phyloP scores from a whole-genome alignment of 1,140 invertebrate species.

The Lysiphlebus fabarum region DNA sequence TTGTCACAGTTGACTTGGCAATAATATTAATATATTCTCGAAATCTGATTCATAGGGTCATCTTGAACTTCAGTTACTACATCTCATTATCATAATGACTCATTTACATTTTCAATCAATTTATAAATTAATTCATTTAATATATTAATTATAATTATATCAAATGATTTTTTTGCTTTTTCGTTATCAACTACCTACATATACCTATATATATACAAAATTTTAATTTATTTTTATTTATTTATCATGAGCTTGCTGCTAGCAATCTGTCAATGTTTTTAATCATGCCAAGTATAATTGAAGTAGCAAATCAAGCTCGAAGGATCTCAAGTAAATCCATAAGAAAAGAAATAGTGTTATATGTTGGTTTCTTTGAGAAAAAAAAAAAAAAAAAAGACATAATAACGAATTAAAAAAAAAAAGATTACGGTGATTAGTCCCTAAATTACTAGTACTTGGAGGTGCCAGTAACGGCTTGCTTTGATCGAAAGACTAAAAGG shows the following conservation, averaged over 20 bases:
- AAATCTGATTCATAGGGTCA: too few species aligned
- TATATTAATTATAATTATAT: too few species aligned
- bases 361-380: background rate
- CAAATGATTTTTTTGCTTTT: too few species aligned
- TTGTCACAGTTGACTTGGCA: background rate
- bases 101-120: too few species aligned
- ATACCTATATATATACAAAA: background rate
- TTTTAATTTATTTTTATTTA: too few species aligned
- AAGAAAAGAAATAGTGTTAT: slow-evolving; percentile 4
- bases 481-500: slow-evolving; percentile 26
- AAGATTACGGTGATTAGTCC: slow-evolving; percentile 26
- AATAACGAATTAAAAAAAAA: slow-evolving; percentile 16
- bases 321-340: slow-evolving; percentile 13
- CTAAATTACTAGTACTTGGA: slow-evolving; percentile 27
- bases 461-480: slow-evolving; percentile 27
- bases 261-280: slow-evolving; percentile 12
- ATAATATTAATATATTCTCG: background rate
- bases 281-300: slow-evolving; percentile 22
- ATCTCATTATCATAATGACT: too few species aligned
- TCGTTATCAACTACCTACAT: background rate
- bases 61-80: too few species aligned
- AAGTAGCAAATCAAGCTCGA: slow-evolving; percentile 24
- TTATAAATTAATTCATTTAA: too few species aligned
- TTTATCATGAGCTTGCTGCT: background rate
- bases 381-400: background rate